Evolutionary conservation across 2,797 vertebrate species (phyloP), one percentile per base, ranked within the genome.

Genomic region (Lepilemur ruficaudatus): DNA sequence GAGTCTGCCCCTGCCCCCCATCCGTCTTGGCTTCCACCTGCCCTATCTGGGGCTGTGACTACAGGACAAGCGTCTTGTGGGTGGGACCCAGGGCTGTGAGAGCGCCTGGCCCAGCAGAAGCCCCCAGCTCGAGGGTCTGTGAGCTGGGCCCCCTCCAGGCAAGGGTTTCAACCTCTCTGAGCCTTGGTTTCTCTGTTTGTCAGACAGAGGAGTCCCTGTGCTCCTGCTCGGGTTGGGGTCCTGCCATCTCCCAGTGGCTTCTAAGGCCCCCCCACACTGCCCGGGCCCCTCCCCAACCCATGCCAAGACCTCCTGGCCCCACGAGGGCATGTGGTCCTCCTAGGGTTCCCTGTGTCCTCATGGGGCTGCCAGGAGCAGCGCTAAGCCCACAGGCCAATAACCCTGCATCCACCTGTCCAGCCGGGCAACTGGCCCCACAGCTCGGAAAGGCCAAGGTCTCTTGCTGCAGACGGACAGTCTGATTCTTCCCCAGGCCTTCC

Each of bases 291-390:
- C 22, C 22, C 2, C 67, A 20, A 1, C 50, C 59, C 15, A 12
- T 67, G 13, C 50, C 8, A 9, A 69, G 23, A 14, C 8, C 30
- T 52, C 9, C 32, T 6, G 75, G 25, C 32, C 32, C 85, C 23
- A 17, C 32, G 14, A 28, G 18, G 28, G 59, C n/a, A 2, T 28
- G 48, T 0, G 6, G 8, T 17, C 50, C n/a, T 93, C 8, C 65
- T 41, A 38, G 76, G 14, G 3, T 30, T 52, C 32, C 30, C 1
- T 0, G n/a, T 5, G 0, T 57, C n/a, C 38, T 59, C 0, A 0
- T 28, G 87, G 28, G 70, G 63, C 83, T 72, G n/a, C 67, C 38
- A 32, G 32, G 30, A 32, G 63, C 63, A 65, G 63, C 5, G 7
- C 18, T 22, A 30, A 55, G 63, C 41, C 46, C 9, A 32, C 17